Evolutionary conservation across 2,113 vertebrate genomes (phyloP), one percentile per base, ranked within the genome.

Genomic region (Seriola aureovittata): DNA sequence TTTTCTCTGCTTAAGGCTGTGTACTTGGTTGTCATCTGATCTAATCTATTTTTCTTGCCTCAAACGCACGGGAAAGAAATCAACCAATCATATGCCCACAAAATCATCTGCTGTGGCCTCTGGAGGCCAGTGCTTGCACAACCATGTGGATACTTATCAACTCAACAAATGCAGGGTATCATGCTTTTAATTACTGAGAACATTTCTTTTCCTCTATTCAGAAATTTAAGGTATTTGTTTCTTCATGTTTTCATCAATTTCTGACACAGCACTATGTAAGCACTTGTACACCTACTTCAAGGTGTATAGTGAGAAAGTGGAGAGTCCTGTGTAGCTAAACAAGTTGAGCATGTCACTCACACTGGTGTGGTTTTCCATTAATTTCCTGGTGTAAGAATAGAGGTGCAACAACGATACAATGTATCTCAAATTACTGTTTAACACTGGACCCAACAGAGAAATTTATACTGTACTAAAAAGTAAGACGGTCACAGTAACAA

Each of bases 41-140:
- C 73, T 78, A 67, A 68, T 78, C 69, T 64, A 73, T 65, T 54
- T 75, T 44, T 65, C 42, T 75, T 36, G 42, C 70, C 23, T 0
- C 42, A 65, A 66, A 65, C 42, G 14, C 59, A 59, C 9, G 40
- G 54, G 10, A 63, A 65, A 54, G 21, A 85, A 76, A 38, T 58
- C 23, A 66, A 0, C 29, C 65, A 69, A 46, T 84, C 36, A 62
- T 34, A 0, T 40, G 36, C 9, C 52, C 34, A 55, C 77, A 72
- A 58, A 81, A 81, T 78, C 42, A 76, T 40, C 16, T 11, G 48
- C 36, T 48, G 68, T 13, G 46, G 54, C 25, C 17, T 6, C 10
- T 3, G 4, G 16, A 58, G 25, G 48, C 10, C 5, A 21, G 13
- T n/a, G 23, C 32, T 34, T 17, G 9, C 29, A 40, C 8, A 8